phyloP scores from a whole-genome alignment of 2,888 invertebrate species.

The Cosmorhoe ocellata region DNA sequence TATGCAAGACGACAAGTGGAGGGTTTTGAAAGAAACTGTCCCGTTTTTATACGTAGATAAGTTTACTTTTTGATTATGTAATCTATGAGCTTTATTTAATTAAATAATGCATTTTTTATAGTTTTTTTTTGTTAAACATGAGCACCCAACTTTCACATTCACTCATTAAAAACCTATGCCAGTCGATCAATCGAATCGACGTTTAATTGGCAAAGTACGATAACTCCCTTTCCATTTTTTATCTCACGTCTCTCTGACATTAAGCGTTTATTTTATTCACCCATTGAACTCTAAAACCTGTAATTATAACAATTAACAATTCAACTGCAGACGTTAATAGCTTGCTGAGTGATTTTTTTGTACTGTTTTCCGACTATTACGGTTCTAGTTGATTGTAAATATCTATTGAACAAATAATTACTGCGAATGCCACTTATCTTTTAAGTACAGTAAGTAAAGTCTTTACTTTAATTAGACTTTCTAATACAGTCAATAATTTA shows the following conservation, averaged over 20 bases:
- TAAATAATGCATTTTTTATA: no score
- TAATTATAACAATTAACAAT: conserved; percentile 42
- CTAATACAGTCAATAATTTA: not conserved
- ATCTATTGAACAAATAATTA: conserved; percentile 18
- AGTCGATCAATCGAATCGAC: no score
- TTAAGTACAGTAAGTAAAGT: no score
- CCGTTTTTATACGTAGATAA: no score
- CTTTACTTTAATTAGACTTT: not conserved
- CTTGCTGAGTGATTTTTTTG: conserved; percentile 49
- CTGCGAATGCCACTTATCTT: conserved; percentile 9
- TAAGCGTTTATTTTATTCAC: conserved; percentile 18
- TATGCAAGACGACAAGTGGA: no score
- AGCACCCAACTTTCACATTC: no score
- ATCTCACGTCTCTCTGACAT: not conserved
- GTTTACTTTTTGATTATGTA: no score
- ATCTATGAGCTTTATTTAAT: no score
- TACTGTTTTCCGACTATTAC: conserved; percentile 31
- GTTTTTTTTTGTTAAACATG: no score
- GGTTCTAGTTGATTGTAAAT: conserved; percentile 21
- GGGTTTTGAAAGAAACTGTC: no score
- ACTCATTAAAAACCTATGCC: no score
- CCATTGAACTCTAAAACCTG: conserved; percentile 34
- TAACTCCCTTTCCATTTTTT: conserved; percentile 6
- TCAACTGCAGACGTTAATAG: conserved; percentile 42
- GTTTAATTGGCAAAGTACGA: conserved; percentile 8